A percentile compares a stretch with the other conserved stretches of the same genome.
Evolutionary conservation across 2,888 invertebrate species (phyloP).

Genomic region (Cantharis rustica): DNA sequence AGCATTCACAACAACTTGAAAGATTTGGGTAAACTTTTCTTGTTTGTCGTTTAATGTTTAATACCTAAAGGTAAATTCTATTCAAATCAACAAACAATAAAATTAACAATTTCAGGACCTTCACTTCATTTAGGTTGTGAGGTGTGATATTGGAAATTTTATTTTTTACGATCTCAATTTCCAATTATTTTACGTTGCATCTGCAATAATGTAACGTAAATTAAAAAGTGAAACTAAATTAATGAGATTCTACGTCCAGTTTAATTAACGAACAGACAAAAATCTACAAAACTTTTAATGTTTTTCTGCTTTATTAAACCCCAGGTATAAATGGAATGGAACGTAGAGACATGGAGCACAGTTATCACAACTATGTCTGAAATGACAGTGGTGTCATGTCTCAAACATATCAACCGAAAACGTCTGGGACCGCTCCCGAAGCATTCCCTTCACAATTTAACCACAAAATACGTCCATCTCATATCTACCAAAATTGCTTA

Average conservation of each 20-base stretch:
- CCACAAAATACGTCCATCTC: neutral
- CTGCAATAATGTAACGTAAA: neutral
- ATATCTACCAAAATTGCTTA: neutral
- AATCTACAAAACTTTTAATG: conserved; percentile 15
- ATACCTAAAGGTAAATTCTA: conserved; percentile 28
- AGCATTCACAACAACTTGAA: conserved; percentile 16
- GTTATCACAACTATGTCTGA: conserved; percentile 35
- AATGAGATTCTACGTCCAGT: neutral
- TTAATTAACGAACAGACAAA: neutral
- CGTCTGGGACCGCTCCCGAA: conserved; percentile 33
- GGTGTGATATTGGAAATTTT: too few species aligned
- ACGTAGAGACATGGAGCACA: conserved; percentile 40
- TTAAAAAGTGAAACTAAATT: neutral
- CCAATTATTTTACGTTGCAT: too few species aligned
- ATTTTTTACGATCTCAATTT: too few species aligned
- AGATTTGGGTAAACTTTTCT: conserved; percentile 19
- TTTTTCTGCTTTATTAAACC: conserved; percentile 37
- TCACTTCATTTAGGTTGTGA: neutral
- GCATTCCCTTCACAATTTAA: conserved; percentile 2
- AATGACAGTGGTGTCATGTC: conserved; percentile 47
- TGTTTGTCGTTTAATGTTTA: conserved; percentile 6
- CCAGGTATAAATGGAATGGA: conserved; percentile 40
- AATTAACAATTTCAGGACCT: neutral
- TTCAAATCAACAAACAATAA: conserved; percentile 2
- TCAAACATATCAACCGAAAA: conserved; percentile 36